Percentiles rank a stretch among this genome's conserved stretches.
These are phyloP conservation scores for Heterodera carotae DNA, from an alignment of 1,140 invertebrate species.

Conservation along the genomic window DNA sequence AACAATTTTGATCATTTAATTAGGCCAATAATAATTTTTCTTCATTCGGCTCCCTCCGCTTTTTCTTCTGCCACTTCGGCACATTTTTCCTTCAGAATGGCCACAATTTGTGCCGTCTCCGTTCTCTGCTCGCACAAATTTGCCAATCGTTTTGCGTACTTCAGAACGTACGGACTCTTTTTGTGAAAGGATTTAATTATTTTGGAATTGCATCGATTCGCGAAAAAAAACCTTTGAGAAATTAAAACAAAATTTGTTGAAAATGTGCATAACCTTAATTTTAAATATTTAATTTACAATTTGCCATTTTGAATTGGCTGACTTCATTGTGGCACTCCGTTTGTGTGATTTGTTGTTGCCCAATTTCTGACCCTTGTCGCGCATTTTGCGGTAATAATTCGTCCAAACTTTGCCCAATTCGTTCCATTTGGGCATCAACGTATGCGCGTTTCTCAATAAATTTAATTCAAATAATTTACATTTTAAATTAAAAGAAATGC, in stretches of 20 bases:
- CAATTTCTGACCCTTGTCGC: slow-evolving; percentile 33
- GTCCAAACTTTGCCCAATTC: slow-evolving; percentile 34
- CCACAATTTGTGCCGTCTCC: slow-evolving; percentile 35
- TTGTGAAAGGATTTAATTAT: slow-evolving; percentile 3
- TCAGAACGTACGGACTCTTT: slow-evolving; percentile 67
- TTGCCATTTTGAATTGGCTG: background rate
- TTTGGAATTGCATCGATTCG: background rate
- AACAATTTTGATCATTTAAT: too few species aligned
- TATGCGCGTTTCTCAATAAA: slow-evolving; percentile 1
- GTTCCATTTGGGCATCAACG: background rate
- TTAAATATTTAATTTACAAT: background rate
- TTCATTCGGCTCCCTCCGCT: too few species aligned
- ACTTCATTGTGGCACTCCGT: slow-evolving; percentile 56
- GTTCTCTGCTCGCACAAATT: slow-evolving; percentile 68
- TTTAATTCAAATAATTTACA: background rate
- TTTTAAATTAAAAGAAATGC: slow-evolving; percentile 19
- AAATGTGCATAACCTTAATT: slow-evolving; percentile 38
- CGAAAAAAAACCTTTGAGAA: slow-evolving; percentile 38
- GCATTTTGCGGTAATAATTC: slow-evolving; percentile 33
- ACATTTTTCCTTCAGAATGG: slow-evolving; percentile 39
- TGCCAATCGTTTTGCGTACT: slow-evolving; percentile 67
- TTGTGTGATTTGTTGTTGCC: slow-evolving; percentile 26
- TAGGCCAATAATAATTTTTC: too few species aligned
- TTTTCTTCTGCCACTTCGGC: too few species aligned
- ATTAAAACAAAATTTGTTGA: slow-evolving; percentile 52